Conservation (phyloP, 1,140 invertebrate genomes). For the Agrypnia vestita region DNA sequence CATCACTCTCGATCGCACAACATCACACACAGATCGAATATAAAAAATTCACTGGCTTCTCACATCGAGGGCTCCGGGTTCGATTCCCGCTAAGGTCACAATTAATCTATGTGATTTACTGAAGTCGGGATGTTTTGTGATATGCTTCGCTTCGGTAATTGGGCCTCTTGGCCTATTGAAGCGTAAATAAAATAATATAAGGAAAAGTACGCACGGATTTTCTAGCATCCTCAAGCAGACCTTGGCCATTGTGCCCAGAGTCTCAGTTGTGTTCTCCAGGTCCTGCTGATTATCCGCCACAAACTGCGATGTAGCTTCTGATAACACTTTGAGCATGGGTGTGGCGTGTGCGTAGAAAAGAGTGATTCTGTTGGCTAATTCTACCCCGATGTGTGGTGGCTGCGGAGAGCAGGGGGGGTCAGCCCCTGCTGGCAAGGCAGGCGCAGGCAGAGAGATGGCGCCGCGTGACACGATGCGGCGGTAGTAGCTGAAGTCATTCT, state of each 20-base stretch:
- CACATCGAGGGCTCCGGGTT: no score
- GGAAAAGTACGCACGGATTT: constrained; percentile 84
- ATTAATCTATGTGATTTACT: no score
- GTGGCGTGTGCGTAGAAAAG: constrained; percentile 95
- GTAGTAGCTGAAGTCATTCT: constrained; percentile 98
- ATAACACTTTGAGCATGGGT: constrained; percentile 94
- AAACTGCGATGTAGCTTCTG: constrained; percentile 91
- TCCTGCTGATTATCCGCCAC: constrained; percentile 92
- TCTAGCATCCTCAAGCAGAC: constrained; percentile 96
- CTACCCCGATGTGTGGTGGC: constrained; percentile 79
- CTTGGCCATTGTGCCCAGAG: constrained; percentile 95
- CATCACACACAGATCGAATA: not conserved
- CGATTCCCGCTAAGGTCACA: no score
- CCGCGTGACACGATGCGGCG: constrained; percentile 86
- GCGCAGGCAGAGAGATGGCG: constrained; percentile 62
- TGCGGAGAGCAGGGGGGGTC: constrained; percentile 71
- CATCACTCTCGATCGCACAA: no score
- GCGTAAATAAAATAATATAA: not conserved
- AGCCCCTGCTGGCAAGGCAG: constrained; percentile 58
- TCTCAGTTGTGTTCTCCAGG: constrained; percentile 95
- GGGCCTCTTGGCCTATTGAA: no score
- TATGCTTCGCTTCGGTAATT: not conserved
- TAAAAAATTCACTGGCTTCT: not conserved
- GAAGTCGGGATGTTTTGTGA: no score
- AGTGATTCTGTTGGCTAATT: constrained; percentile 93